Base-by-base conservation (phyloP, 2,888 invertebrate species). In the Caenorhabditis sp. region DNA sequence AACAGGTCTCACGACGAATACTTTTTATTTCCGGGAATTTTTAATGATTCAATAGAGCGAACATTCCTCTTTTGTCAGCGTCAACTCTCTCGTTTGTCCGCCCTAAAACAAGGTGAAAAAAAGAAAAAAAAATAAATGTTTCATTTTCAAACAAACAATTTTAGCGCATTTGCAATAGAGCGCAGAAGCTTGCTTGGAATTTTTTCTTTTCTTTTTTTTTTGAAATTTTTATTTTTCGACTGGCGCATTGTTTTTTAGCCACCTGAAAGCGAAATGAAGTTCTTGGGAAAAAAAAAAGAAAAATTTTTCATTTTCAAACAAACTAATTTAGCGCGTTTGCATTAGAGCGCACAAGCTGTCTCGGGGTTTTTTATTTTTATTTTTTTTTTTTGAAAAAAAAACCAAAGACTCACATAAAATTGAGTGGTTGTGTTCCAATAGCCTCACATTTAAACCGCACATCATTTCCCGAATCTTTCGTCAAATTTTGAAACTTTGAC, bases 371-470 rank as follows among this genome's bases (percentile, higher is more conserved):
- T 17, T n/a, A n/a, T n/a, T n/a, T n/a, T n/a, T n/a, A n/a, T n/a
- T n/a, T n/a, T n/a, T n/a, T n/a, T n/a, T n/a, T n/a, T 10, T 50
- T 4, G 6, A 17, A 50, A 50, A 50, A 50, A 31, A 31, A 4
- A 6, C 10, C 31, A 51, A 69, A 70, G 66, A 69, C 83, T 76
- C 63, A 87, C 84, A 78, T 79, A 73, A 87, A 88, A 23, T 74
- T 73, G 19, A 87, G 69, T 3, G 87, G 87, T 14, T 85, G 83
- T 17, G 87, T 83, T 49, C 86, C 87, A 21, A 84, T 80, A 12
- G 84, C 87, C 73, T 87, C 86, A 66, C 87, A 87, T 58, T 80
- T 80, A 61, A 87, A 76, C 37, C 86, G 75, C 26, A 87, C 80
- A 58, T 85, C 85, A 17, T 79, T 81, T 8, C 87, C 87, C 8